phyloP scores from a whole-genome alignment of 2,888 invertebrate genomes.

The Odontocerum albicorne region DNA sequence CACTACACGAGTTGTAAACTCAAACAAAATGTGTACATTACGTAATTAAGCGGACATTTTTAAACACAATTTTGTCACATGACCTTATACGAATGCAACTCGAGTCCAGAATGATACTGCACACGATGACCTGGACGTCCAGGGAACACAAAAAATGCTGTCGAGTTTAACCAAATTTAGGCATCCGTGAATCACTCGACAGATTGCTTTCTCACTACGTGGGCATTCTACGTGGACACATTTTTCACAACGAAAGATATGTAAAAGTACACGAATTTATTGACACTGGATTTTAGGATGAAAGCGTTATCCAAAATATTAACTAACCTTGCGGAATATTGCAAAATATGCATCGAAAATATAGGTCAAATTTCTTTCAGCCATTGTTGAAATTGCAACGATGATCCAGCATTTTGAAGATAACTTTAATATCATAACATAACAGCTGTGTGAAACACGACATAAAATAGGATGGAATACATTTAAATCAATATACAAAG shows the following conservation, averaged over 20 bases:
- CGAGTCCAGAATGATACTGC: neutral
- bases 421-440: constrained; percentile 26
- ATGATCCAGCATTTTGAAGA: constrained; percentile 29
- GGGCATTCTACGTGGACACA: constrained; percentile 31
- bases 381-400: constrained; percentile 23
- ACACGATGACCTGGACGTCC: constrained; percentile 1
- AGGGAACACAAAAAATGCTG: constrained; percentile 11
- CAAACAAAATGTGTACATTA: constrained; percentile 33
- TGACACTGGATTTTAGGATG: neutral
- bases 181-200: constrained; percentile 29
- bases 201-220: constrained; percentile 27
- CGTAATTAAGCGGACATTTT: constrained; percentile 35
- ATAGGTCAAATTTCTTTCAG: constrained; percentile 33
- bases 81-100: constrained; percentile 28
- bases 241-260: constrained; percentile 4
- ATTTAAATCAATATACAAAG: constrained; percentile 2
- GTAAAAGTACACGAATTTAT: neutral
- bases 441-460: constrained; percentile 24
- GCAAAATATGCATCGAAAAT: constrained; percentile 21
- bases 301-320: constrained; percentile 6
- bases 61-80: constrained; percentile 35
- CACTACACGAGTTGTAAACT: constrained; percentile 32
- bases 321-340: constrained; percentile 7
- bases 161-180: constrained; percentile 30
- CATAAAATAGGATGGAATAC: constrained; percentile 9